Evolutionary conservation across 1,140 invertebrate species (phyloP), one percentile per base, ranked within the genome.

Genomic region (Mylabris phalerata): DNA sequence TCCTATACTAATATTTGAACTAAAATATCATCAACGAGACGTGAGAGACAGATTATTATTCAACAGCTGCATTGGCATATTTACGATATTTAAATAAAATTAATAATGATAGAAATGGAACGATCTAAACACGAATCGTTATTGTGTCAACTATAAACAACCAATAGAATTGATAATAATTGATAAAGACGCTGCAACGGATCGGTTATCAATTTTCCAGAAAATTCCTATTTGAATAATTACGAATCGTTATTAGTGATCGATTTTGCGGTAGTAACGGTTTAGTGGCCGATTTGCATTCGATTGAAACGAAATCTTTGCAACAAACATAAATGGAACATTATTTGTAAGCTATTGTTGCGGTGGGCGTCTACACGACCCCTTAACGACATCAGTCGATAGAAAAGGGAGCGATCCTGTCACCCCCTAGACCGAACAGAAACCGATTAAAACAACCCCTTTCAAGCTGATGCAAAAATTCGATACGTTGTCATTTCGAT

Each of bases 391-490:
- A 60, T 60, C 45, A 51, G 50, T 50, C 44, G 10, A 54, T n/a
- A 50, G 48, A 60, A 41, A 49, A 50, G 58, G 61, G 59, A 61
- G 48, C 56, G 56, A 60, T 61, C 55, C 41, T 56, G 56, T 63
- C 61, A 56, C 64, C 62, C 61, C 58, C 61, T 38, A 48, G 48
- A 7, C 11, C 41, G 64, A 60, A 61, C 59, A 45, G 64, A 66
- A 66, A 66, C 64, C 64, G 64, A 66, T 66, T 66, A 66, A 66
- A 66, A 66, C 61, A 66, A 66, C 64, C 61, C 64, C 61, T 63
- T 66, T 32, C 46, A 58, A 52, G 38, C 54, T 56, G 55, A 66
- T 59, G 59, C 47, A 58, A 63, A 59, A 66, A 66, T 63, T 66
- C 64, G 64, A 66, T 66, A 66, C 64, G 64, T 61, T 66, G 64